Evolutionary conservation across 2,113 vertebrate genomes (phyloP), one percentile per base, ranked within the genome.

Genomic region (Gallinago jamesoni): DNA sequence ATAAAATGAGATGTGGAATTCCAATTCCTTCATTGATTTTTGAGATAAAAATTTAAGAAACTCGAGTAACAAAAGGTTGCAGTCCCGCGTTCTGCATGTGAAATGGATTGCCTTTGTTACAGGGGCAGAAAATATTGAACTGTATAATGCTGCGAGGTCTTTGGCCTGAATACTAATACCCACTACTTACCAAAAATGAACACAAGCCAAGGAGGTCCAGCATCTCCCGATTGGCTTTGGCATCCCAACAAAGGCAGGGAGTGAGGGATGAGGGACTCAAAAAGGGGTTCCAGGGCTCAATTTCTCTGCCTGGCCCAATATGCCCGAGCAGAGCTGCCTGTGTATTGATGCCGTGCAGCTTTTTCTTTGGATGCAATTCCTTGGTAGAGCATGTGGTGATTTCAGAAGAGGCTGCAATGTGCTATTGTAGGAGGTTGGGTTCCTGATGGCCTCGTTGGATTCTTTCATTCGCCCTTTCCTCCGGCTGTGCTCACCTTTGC

Each of bases 1-100:
- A 50, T 95, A 84, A 93, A 96, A 96, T 69, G 72, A 96, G 83
- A 95, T 9, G 90, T 80, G 85, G 88, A 96, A 95, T 96, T 97
- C 94, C 88, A 96, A 96, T 96, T 81, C 89, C 74, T 96, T 53
- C 85, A 96, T 96, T 76, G 96, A 97, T 97, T 96, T 97, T 84
- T 86, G 88, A 94, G 92, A 96, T 94, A 97, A 97, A 96, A 97
- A 95, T 90, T 91, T 94, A 97, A 97, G 95, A 96, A 97, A 95
- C 89, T 94, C 15, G 1, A 93, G 91, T 80, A 95, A 96, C 94
- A 96, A 96, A 97, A 94, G 95, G 94, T 85, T 94, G 82, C 39
- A 17, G 62, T 90, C 63, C 80, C 8, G 14, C 12, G 2, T 94
- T 96, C 87, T 95, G 94, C 94, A 95, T 95, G 93, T 33, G 10